Evolutionary conservation across 2,797 vertebrate species (phyloP), one percentile per base, ranked within the genome.

Genomic region (Coregonus suidteri): DNA sequence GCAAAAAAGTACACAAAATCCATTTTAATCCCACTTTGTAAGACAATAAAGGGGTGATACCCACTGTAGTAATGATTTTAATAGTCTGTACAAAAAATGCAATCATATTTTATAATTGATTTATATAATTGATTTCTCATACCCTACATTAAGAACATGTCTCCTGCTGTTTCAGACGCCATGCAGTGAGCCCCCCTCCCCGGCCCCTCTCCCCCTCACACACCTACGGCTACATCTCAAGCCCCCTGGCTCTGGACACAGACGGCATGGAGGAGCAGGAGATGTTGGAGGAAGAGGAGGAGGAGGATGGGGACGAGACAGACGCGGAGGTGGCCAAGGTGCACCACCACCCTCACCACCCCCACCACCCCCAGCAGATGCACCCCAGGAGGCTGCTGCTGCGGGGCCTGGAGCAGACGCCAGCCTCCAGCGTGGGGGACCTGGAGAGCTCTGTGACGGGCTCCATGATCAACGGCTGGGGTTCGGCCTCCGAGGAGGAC

Each of bases 381-480:
- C 95, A 97, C 83, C 96, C 94, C 64, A 94, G 97, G 78, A 89
- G 97, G 91, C 95, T 98, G 79, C 91, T 97, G 73, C 86, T 98
- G 74, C 96, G 97, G 34, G 97, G 97, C 76, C 95, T 99, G 0
- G 97, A 99, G 89, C 98, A 99, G 90, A 99, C 98, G 0, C 98
- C 98, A 0, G 97, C 97, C 1, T 99, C 98, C 84, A 99, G 98
- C 35, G 95, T 97, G 13, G 98, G 98, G 2, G 98, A 99, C 93
- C 91, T 99, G 79, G 98, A 99, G 91, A 99, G 98, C 91, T 99
- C 98, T 0, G 97, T 98, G 77, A 99, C 98, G 0, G 98, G 98
- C 35, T 99, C 98, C 85, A 99, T 99, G 98, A 98, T 99, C 92
- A 99, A 99, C 13, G 98, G 98, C 82, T 99, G 98, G 98, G 98